Conservation (phyloP, 1,140 invertebrate species). For the Hestina assimilis region DNA sequence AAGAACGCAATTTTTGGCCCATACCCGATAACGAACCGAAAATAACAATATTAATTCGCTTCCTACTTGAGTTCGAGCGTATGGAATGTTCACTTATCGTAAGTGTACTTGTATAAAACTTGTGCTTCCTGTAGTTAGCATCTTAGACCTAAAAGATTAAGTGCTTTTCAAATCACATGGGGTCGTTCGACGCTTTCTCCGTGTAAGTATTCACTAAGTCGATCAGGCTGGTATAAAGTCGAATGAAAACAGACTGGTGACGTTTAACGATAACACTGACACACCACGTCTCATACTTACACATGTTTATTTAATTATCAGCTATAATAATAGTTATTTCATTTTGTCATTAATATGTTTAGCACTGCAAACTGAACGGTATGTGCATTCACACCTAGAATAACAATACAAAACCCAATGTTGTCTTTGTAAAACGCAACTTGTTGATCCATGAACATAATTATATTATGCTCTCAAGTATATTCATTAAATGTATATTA, state of each 20-base stretch:
- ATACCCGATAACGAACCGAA: constrained; percentile 57
- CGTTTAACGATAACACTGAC: background rate
- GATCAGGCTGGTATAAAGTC: background rate
- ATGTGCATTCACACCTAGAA: background rate
- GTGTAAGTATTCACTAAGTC: background rate
- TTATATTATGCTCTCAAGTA: too few species aligned
- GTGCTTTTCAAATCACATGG: background rate
- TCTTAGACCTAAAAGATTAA: background rate
- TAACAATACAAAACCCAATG: background rate
- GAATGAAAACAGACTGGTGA: background rate
- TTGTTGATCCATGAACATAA: background rate
- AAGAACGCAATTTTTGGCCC: constrained; percentile 38
- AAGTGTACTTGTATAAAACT: background rate
- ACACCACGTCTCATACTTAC: background rate
- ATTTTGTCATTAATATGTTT: constrained; percentile 6
- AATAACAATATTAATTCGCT: constrained; percentile 60
- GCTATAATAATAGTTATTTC: background rate
- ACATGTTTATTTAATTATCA: background rate
- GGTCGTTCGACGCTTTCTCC: background rate
- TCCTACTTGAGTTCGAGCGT: constrained; percentile 38
- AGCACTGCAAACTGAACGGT: background rate
- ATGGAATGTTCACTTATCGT: constrained; percentile 43
- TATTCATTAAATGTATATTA: too few species aligned
- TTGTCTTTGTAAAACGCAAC: background rate
- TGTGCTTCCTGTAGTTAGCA: background rate